Base-by-base conservation (phyloP, 2,113 vertebrate species). In the Hiodon alosoides region DNA sequence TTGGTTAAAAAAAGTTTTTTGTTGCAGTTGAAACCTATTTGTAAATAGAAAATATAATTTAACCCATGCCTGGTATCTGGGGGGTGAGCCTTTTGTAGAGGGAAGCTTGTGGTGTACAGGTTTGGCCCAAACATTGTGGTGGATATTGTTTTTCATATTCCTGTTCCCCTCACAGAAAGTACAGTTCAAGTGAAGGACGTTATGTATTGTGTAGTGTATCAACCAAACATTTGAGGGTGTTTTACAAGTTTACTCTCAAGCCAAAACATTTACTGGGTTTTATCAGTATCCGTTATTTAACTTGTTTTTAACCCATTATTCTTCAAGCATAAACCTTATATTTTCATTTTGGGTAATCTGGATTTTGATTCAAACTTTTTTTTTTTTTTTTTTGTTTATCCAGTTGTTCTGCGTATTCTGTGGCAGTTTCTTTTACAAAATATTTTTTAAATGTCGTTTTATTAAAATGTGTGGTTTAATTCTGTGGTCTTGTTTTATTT, bases 401-500 rank as follows among this genome's bases (percentile, higher is more conserved):
- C 53, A 71, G 69, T 83, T 81, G 68, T 74, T 85, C 57, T 81
- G 79, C 76, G 73, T 74, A 82, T 79, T 81, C 67, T 66, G 80
- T 86, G 65, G 71, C 77, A 71, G 77, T 80, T 46, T 68, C 81
- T 81, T 73, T 77, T 84, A 77, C 72, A 81, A 80, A 62, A 81
- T 70, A 83, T 84, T 88, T 88, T 88, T 86, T 85, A 80, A 77
- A 83, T 79, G 79, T 86, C 73, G 83, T 87, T 89, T 89, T 88
- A 86, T 83, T 78, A 79, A 86, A 83, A 68, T 47, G 71, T 89
- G 87, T 85, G 87, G 85, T 86, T 84, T 80, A 73, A 46, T 81
- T 84, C 75, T 69, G 77, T 83, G 78, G 76, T 64, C 64, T 81
- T 83, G 61, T 83, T 81, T 78, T 81, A 57, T 52, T 81, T 76